Conservation (phyloP, 2,797 vertebrate genomes). For the Melanotaenia trifasciata region DNA sequence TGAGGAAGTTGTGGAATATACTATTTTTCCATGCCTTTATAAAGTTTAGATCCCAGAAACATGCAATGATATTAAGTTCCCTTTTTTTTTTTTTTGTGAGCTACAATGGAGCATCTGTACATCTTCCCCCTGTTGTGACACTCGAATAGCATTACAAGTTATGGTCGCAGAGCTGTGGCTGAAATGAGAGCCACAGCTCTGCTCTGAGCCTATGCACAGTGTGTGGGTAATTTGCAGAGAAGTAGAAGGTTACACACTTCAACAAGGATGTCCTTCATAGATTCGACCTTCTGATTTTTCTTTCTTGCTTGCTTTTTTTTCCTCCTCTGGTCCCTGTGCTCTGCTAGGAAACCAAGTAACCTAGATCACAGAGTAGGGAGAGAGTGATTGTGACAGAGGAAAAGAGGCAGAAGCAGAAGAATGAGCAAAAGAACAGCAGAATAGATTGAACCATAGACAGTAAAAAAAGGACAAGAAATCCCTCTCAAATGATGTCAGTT, state of each 20-base stretch:
- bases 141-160: constrained; percentile 36
- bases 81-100: neutral
- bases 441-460: constrained; percentile 38
- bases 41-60: constrained; percentile 41
- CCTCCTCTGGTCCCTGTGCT: constrained; percentile 79
- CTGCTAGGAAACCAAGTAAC: constrained; percentile 86
- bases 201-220: constrained; percentile 56
- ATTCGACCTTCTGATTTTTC: constrained; percentile 82
- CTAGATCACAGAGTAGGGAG: constrained; percentile 78
- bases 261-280: constrained; percentile 86
- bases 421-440: constrained; percentile 27
- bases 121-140: constrained; percentile 40
- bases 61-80: constrained; percentile 18
- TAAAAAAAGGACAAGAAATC: constrained; percentile 20
- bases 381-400: constrained; percentile 52
- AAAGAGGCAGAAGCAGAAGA: constrained; percentile 29
- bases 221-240: constrained; percentile 69
- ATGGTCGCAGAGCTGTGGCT: constrained; percentile 51
- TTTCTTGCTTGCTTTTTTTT: constrained; percentile 45
- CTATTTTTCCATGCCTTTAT: constrained; percentile 44
- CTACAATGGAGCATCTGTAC: neutral
- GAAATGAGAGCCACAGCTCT: constrained; percentile 53
- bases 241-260: constrained; percentile 80
- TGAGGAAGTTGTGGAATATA: constrained; percentile 70
- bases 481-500: constrained; percentile 65